A percentile compares a stretch with the other conserved stretches of the same genome.
Conservation (phyloP, 2,888 invertebrate genomes). For the Conomelus anceps region DNA sequence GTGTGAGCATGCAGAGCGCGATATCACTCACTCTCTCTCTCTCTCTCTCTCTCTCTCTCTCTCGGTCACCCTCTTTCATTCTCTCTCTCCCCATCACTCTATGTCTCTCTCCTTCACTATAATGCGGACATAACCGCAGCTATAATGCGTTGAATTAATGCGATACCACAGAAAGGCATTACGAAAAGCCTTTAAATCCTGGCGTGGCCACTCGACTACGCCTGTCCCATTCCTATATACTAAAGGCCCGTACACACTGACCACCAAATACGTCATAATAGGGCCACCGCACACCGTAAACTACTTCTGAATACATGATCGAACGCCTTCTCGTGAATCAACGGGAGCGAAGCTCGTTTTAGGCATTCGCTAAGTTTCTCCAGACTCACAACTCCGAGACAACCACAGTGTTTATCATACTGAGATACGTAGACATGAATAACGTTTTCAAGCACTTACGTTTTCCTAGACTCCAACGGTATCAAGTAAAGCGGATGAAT, state of each 20-base stretch:
- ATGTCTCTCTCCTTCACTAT: not conserved
- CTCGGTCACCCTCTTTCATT: not conserved
- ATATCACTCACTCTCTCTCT: not conserved
- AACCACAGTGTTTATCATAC: not conserved
- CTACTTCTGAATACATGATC: not conserved
- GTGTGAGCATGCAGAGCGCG: not conserved
- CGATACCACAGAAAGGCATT: not conserved
- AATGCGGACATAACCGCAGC: not conserved
- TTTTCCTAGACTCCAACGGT: not conserved
- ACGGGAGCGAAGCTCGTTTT: not conserved
- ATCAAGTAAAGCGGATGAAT: not conserved
- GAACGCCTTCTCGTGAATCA: not conserved
- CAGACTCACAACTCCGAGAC: not conserved
- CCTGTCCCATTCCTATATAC: not conserved
- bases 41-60: not conserved
- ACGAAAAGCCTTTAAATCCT: not conserved
- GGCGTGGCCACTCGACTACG: not conserved
- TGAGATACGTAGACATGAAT: not conserved
- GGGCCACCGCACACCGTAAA: not conserved
- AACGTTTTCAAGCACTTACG: not conserved
- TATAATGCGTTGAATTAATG: not conserved
- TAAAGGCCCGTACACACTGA: not conserved
- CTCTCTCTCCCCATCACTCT: not conserved
- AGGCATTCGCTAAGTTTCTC: not conserved
- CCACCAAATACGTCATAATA: not conserved